Evolutionary conservation across 2,113 vertebrate genomes (phyloP).

Genomic region (Dinomys branickii): DNA sequence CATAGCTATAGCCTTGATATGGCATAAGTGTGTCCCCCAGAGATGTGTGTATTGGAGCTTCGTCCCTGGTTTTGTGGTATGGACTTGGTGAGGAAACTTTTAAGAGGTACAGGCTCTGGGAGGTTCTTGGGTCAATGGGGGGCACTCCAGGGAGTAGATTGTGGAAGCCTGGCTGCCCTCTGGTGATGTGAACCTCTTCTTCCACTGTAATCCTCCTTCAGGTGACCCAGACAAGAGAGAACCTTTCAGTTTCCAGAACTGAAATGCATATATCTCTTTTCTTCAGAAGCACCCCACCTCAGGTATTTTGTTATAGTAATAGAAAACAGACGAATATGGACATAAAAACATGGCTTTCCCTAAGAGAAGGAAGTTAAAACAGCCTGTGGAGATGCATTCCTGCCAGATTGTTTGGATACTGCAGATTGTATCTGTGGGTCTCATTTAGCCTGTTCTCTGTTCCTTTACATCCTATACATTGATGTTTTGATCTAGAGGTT

Average conservation of each 20-base stretch:
- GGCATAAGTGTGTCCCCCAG: neutral
- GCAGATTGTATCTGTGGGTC: neutral
- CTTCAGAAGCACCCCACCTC: neutral
- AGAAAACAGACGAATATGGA: too few relatives aligned
- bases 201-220: neutral
- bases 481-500: neutral
- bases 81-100: neutral
- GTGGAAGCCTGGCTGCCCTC: neutral
- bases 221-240: neutral
- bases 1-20: too few relatives aligned
- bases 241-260: neutral
- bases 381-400: neutral
- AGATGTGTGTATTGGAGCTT: neutral
- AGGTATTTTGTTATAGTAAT: neutral
- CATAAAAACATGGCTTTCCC: neutral
- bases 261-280: neutral
- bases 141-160: too few relatives aligned
- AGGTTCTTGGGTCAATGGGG: neutral
- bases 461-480: neutral
- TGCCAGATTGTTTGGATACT: neutral
- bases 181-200: neutral
- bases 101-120: neutral
- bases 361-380: neutral
- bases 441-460: neutral
- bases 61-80: neutral